Base-by-base conservation (phyloP, 2,888 invertebrate genomes). In the Euzophera pinguis region DNA sequence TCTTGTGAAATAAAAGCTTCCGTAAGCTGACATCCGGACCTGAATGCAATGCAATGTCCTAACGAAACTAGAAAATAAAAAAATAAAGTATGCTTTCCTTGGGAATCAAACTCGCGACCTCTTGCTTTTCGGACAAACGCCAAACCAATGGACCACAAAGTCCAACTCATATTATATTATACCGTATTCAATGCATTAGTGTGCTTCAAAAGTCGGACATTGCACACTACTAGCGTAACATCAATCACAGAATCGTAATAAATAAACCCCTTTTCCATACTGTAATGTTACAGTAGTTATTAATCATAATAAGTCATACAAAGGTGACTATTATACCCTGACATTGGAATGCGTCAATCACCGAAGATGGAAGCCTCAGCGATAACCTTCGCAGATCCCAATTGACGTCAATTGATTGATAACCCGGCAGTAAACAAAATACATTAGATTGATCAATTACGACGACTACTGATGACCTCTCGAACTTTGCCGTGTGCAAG, bases 381-480 rank as follows among this genome's bases (percentile, higher is more conserved):
- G 82, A 83, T 86, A 83, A 84, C 83, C 84, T 77, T 69, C 67
- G 61, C 64, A 62, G 67, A 67, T 65, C 62, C 60, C 67, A 68
- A 74, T 81, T 86, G 86, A 88, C 89, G 88, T 87, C 84, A 84
- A 81, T 75, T 76, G 81, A 81, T 82, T 73, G 86, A 87, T 85
- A 84, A 71, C 69, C 58, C 67, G 60, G 65, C 71, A 66, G 77
- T 81, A 81, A 85, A 84, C 81, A 84, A 81, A 80, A 70, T 67
- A 65, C 63, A 67, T 71, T 70, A 68, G 69, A 75, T 73, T 71
- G 79, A 78, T 76, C 70, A 68, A 78, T 76, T 69, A 66, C 54
- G 34, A 53, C 64, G 60, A 56, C 61, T 61, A 59, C 55, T 58
- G 57, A 53, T 56, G 69, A 69, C 74, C 71, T 43, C 69, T 59